Base-by-base conservation (phyloP, 2,113 vertebrate genomes). In the Chitala chitala region DNA sequence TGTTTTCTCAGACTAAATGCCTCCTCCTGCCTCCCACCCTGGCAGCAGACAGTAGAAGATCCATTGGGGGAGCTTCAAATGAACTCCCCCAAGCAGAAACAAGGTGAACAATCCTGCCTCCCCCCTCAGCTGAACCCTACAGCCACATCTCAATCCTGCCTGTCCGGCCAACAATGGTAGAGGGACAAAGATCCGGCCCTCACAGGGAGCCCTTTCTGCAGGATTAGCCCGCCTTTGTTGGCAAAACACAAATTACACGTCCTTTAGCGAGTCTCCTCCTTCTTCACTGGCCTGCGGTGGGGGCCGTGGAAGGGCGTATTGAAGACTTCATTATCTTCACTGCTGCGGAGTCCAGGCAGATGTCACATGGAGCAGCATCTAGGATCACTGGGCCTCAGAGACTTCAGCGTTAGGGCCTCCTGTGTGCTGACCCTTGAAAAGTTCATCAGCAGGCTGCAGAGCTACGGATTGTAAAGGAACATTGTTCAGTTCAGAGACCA, bases 161-260 rank as follows among this genome's bases (percentile, higher is more conserved):
- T 82, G 66, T 65, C 69, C 83, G 76, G 66, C 68, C 78, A 83
- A 78, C 87, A 87, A 88, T 86, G 78, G 81, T 76, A 56, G 51
- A 76, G 84, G 63, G 81, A 90, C 90, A 89, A 90, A 90, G 82
- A 75, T 70, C 76, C 66, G 80, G 84, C 79, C 86, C 82, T 88
- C 84, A 83, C 83, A 83, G 86, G 85, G 86, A 88, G 84, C 85
- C 84, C 87, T 87, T 86, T 91, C 85, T 87, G 84, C 79, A 85
- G 90, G 91, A 91, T 92, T 91, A 92, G 87, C 82, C 89, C 82
- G 84, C 84, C 84, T 90, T 91, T 91, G 90, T 91, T 92, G 91
- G 88, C 89, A 91, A 92, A 92, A 92, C 87, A 92, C 87, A 90
- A 90, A 90, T 91, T 86, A 90, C 86, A 89, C 83, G 85, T 86